These are phyloP conservation scores for Ambastaia sidthimunki DNA, from an alignment of 2,797 vertebrate species.

Conservation along the genomic window DNA sequence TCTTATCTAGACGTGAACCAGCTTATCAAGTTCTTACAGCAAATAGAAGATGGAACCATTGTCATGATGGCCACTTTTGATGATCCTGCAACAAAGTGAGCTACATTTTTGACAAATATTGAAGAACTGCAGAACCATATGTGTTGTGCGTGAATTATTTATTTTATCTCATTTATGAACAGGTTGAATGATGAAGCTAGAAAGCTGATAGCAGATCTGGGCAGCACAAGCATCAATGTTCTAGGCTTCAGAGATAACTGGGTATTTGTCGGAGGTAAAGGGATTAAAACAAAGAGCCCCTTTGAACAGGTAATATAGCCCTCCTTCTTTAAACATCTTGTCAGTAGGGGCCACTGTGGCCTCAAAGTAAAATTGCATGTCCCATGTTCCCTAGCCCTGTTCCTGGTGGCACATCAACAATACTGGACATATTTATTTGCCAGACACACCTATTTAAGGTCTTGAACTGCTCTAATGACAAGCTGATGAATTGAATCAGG, in stretches of 20 bases:
- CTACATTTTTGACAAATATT: not conserved
- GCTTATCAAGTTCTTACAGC: slow-evolving; percentile 88
- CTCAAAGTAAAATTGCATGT: not conserved
- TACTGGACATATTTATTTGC: too few relatives aligned
- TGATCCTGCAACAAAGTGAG: slow-evolving; percentile 92
- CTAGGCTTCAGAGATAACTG: slow-evolving; percentile 95
- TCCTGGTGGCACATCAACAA: too few relatives aligned
- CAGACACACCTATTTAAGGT: too few relatives aligned
- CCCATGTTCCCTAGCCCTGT: not conserved
- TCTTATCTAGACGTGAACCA: slow-evolving; percentile 83
- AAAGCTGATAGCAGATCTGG: slow-evolving; percentile 86
- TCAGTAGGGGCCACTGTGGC: not conserved
- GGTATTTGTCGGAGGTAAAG: slow-evolving; percentile 97
- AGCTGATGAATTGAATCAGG: too few relatives aligned
- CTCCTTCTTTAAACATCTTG: not conserved
- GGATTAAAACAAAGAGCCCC: slow-evolving; percentile 97
- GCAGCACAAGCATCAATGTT: slow-evolving; percentile 83
- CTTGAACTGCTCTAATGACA: too few relatives aligned
- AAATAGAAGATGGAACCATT: slow-evolving; percentile 87
- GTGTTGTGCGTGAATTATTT: not conserved
- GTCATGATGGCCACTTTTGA: slow-evolving; percentile 96
- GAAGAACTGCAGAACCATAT: not conserved
- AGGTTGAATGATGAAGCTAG: slow-evolving; percentile 92
- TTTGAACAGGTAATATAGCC: slow-evolving; percentile 90
- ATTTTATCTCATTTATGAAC: not conserved